A percentile compares a stretch with the other conserved stretches of the same genome.
Evolutionary conservation across 2,888 invertebrate species (phyloP).

Genomic region (Parelbella ahira): DNA sequence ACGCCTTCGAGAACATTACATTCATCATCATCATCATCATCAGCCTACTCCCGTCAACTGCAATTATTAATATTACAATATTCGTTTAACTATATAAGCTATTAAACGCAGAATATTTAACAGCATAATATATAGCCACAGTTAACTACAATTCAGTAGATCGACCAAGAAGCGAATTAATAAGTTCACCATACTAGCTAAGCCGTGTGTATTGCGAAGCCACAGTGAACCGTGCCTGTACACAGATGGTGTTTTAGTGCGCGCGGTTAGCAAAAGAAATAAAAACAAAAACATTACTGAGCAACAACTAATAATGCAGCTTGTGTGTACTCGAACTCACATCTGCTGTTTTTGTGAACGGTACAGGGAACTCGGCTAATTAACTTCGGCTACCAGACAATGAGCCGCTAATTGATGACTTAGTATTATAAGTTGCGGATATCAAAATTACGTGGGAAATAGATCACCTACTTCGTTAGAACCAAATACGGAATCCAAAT

Average conservation of each 20-base stretch:
- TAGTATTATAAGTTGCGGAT: constrained; percentile 52
- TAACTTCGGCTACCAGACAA: constrained; percentile 63
- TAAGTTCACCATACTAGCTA: too few relatives aligned
- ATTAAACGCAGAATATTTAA: too few relatives aligned
- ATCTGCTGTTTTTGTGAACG: constrained; percentile 74
- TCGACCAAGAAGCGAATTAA: too few relatives aligned
- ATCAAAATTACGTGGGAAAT: constrained; percentile 35
- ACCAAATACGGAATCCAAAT: too few relatives aligned
- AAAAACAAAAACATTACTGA: constrained; percentile 64
- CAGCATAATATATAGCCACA: too few relatives aligned
- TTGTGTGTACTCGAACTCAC: constrained; percentile 53
- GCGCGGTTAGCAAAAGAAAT: constrained; percentile 59
- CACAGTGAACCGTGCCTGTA: constrained; percentile 47
- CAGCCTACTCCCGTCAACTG: too few relatives aligned
- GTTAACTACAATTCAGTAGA: too few relatives aligned
- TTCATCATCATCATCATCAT: too few relatives aligned
- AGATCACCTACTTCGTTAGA: too few relatives aligned
- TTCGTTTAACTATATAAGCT: too few relatives aligned
- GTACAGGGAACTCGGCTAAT: constrained; percentile 56
- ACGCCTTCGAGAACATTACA: too few relatives aligned
- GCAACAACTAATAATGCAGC: constrained; percentile 69
- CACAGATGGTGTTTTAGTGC: constrained; percentile 69
- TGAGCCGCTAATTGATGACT: constrained; percentile 65
- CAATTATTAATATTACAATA: too few relatives aligned
- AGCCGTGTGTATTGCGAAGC: constrained; percentile 46